Evolutionary conservation across 2,797 vertebrate genomes (phyloP).

Genomic region (Paramormyrops hopkinsi): DNA sequence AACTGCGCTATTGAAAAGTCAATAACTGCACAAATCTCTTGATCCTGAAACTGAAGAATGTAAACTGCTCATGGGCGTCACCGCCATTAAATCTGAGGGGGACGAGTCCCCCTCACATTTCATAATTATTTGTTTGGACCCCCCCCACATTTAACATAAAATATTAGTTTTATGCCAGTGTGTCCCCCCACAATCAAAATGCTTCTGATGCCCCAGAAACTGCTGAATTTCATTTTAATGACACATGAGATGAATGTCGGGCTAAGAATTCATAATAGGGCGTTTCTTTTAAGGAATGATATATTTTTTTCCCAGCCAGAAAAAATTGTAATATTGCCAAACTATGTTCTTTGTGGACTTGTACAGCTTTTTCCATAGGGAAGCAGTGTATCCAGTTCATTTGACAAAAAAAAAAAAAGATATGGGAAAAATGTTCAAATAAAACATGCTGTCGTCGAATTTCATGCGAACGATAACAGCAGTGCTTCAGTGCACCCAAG

Average conservation of each 20-base stretch:
- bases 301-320: not conserved
- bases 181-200: too few relatives aligned
- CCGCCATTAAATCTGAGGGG: too few relatives aligned
- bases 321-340: not conserved
- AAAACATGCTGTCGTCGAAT: not conserved
- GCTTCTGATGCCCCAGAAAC: not conserved
- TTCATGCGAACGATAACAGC: not conserved
- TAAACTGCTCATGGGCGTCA: not conserved
- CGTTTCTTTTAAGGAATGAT: not conserved
- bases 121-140: too few relatives aligned
- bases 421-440: not conserved
- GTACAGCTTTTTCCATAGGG: not conserved
- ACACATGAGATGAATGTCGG: not conserved
- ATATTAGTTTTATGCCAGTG: too few relatives aligned
- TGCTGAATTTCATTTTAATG: not conserved
- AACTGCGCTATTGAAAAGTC: not conserved
- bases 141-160: too few relatives aligned
- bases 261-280: not conserved
- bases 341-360: not conserved
- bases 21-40: not conserved
- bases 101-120: too few relatives aligned
- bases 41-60: not conserved
- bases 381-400: not conserved
- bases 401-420: not conserved
- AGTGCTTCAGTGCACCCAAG: not conserved